These are phyloP conservation scores for Girardinichthys multiradiatus DNA, from an alignment of 2,113 vertebrate species.

Conservation along the genomic window DNA sequence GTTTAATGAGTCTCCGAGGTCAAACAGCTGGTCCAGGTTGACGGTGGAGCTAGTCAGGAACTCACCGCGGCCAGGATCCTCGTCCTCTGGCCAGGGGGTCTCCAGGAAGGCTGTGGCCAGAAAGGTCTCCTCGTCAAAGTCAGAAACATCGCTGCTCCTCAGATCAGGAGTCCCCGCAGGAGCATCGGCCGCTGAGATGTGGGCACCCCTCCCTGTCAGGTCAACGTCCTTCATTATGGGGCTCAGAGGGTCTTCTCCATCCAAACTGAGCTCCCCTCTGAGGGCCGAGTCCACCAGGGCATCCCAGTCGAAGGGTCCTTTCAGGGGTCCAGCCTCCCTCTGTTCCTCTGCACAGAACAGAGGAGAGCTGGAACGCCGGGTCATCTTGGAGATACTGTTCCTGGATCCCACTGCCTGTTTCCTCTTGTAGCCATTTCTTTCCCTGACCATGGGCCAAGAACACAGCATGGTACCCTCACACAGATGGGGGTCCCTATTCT, in stretches of 20 bases:
- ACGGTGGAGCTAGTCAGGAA: slow-evolving; percentile 81
- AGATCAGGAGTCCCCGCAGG: slow-evolving; percentile 20
- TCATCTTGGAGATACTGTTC: slow-evolving; percentile 70
- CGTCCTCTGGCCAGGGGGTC: slow-evolving; percentile 90
- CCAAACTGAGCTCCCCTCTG: slow-evolving; percentile 86
- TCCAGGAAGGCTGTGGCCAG: slow-evolving; percentile 91
- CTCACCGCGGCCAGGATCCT: slow-evolving; percentile 74
- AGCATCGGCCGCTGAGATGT: slow-evolving; percentile 78
- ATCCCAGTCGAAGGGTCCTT: slow-evolving; percentile 96
- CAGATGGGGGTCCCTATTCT: slow-evolving; percentile 76
- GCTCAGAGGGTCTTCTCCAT: slow-evolving; percentile 82
- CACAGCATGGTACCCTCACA: slow-evolving; percentile 73
- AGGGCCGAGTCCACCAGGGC: slow-evolving; percentile 87
- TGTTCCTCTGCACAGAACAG: slow-evolving; percentile 86
- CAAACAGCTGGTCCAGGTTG: slow-evolving; percentile 86
- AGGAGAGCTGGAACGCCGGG: slow-evolving; percentile 80
- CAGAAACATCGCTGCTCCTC: slow-evolving; percentile 63
- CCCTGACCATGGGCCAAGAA: slow-evolving; percentile 68
- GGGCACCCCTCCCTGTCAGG: too few species aligned
- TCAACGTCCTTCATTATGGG: too few species aligned
- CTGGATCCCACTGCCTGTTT: slow-evolving; percentile 79
- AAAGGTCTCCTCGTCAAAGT: slow-evolving; percentile 90
- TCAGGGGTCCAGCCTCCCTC: slow-evolving; percentile 87
- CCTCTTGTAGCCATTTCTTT: slow-evolving; percentile 75
- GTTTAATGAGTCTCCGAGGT: slow-evolving; percentile 77